phyloP scores from a whole-genome alignment of 2,113 vertebrate species.

The Egretta garzetta region DNA sequence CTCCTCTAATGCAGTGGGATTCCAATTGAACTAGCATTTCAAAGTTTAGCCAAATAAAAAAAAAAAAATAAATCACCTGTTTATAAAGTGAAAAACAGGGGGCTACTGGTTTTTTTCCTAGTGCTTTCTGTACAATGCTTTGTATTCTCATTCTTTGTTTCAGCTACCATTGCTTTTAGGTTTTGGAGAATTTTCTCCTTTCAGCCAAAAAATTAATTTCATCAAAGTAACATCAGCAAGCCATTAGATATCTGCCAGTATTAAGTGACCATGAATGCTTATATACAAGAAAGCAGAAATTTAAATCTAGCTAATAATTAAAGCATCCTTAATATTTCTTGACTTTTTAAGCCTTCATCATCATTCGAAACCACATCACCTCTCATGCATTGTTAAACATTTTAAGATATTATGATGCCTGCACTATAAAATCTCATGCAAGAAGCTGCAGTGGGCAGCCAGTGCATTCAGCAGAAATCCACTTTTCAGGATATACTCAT shows the following conservation, averaged over 20 bases:
- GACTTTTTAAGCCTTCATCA: slow-evolving; percentile 6
- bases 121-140: not conserved
- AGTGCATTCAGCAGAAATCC: not conserved
- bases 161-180: not conserved
- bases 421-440: not conserved
- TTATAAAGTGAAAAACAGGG: not conserved
- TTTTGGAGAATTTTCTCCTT: not conserved
- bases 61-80: not conserved
- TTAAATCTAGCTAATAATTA: slow-evolving; percentile 24
- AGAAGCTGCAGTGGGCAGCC: not conserved
- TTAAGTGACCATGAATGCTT: not conserved
- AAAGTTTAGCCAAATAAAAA: not conserved
- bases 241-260: not conserved
- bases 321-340: slow-evolving; percentile 20
- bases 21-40: not conserved
- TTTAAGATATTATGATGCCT: not conserved
- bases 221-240: not conserved
- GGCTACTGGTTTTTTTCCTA: not conserved
- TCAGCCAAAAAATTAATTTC: not conserved
- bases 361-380: not conserved
- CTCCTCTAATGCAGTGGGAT: not conserved
- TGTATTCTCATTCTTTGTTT: not conserved
- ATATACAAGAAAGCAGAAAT: not conserved
- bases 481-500: not conserved
- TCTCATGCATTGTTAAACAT: not conserved